phyloP scores from a whole-genome alignment of 37 sponge, comb jelly and placozoan genomes.

The Axinella damicornis region DNA sequence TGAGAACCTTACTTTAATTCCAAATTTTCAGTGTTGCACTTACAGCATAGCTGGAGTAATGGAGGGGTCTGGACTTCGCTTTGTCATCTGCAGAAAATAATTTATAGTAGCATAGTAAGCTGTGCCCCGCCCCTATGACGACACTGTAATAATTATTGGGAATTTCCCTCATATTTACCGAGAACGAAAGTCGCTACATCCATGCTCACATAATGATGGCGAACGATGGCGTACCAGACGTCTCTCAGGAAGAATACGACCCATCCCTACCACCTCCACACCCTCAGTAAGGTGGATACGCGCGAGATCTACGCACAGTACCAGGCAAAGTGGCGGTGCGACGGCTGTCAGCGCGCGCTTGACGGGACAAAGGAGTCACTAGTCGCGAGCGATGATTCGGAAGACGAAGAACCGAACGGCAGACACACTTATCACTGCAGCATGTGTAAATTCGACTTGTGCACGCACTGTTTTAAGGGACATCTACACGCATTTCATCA shows the following conservation, averaged over 20 bases:
- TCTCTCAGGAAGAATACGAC: not conserved
- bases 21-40: no score
- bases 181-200: no score
- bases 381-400: not conserved
- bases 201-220: no score
- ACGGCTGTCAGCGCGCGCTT: slow-evolving; percentile 18
- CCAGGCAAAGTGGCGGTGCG: slow-evolving; percentile 44
- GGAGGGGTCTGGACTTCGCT: no score
- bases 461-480: slow-evolving; percentile 46
- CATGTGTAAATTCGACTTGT: slow-evolving; percentile 56
- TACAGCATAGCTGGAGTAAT: no score
- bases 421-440: slow-evolving; percentile 44
- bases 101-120: no score
- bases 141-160: no score
- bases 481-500: slow-evolving; percentile 56
- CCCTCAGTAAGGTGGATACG: slow-evolving; percentile 9
- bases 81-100: no score
- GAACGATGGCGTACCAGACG: no score
- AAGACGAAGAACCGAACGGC: not conserved
- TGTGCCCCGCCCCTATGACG: no score
- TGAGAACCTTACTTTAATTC: no score
- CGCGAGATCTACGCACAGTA: not conserved
- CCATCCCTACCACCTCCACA: slow-evolving; percentile 49
- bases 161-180: no score
- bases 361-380: not conserved